Percentiles rank a stretch among this genome's conserved stretches.
These are phyloP conservation scores for Diadophis punctatus DNA, from an alignment of 2,113 vertebrate genomes.

Conservation along the genomic window DNA sequence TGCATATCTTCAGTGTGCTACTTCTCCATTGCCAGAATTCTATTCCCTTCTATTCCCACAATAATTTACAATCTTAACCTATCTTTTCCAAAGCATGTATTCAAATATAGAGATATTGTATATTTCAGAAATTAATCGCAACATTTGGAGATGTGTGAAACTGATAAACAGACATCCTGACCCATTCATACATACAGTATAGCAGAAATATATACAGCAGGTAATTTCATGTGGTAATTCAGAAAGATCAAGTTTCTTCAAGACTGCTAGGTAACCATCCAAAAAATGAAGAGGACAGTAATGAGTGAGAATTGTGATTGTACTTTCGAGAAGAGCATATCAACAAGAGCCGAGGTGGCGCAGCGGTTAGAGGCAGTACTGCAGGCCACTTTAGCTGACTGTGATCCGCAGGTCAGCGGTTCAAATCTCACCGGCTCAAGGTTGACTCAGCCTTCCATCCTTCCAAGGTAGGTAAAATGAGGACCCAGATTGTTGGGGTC, in stretches of 20 bases:
- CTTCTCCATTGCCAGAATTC: not conserved
- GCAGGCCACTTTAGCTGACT: too few species aligned
- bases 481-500: too few species aligned
- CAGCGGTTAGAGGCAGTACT: too few species aligned
- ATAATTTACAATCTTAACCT: not conserved
- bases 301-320: not conserved
- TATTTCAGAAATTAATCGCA: not conserved
- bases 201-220: not conserved
- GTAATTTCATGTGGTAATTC: not conserved
- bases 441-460: too few species aligned
- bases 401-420: too few species aligned
- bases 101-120: not conserved
- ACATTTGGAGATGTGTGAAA: not conserved
- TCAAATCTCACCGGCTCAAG: too few species aligned
- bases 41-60: not conserved
- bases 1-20: not conserved
- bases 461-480: too few species aligned
- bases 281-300: not conserved
- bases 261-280: not conserved
- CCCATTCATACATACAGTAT: not conserved
- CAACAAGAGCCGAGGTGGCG: too few species aligned
- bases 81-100: not conserved
- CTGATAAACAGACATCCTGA: not conserved
- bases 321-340: not conserved
- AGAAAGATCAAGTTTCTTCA: not conserved